Evolutionary conservation across 2,888 invertebrate species (phyloP).

Genomic region (Diarsia dahlii): DNA sequence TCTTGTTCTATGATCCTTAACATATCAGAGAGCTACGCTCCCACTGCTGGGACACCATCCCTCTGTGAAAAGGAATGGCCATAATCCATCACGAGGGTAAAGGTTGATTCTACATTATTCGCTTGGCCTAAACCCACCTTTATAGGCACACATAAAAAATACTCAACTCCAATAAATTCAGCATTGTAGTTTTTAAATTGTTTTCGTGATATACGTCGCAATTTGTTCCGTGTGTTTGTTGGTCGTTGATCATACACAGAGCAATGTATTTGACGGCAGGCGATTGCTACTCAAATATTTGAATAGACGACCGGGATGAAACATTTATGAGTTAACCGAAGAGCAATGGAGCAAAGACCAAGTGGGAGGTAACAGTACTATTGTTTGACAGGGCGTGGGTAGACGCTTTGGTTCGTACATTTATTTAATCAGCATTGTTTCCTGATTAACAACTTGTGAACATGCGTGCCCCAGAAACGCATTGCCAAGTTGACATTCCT

Average conservation of each 20-base stretch:
- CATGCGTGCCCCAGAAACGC: conserved; percentile 70
- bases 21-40: not conserved
- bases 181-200: conserved; percentile 23
- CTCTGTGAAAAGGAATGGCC: not conserved
- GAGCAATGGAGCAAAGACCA: no score
- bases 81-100: not conserved
- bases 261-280: conserved; percentile 2
- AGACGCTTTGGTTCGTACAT: not conserved
- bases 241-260: conserved; percentile 6
- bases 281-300: conserved; percentile 27
- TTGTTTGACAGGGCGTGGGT: not conserved
- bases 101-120: not conserved
- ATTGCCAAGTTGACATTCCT: conserved; percentile 94
- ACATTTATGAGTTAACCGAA: not conserved
- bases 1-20: not conserved
- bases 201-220: conserved; percentile 27
- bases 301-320: conserved; percentile 1
- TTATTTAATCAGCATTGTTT: not conserved
- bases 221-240: conserved; percentile 11
- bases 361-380: not conserved
- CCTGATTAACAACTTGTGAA: not conserved
- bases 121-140: not conserved
- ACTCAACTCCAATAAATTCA: not conserved
- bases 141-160: not conserved
- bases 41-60: no score